These are phyloP conservation scores for Scelioninae gen. 1 DNA, from an alignment of 2,888 invertebrate genomes.

Conservation along the genomic window DNA sequence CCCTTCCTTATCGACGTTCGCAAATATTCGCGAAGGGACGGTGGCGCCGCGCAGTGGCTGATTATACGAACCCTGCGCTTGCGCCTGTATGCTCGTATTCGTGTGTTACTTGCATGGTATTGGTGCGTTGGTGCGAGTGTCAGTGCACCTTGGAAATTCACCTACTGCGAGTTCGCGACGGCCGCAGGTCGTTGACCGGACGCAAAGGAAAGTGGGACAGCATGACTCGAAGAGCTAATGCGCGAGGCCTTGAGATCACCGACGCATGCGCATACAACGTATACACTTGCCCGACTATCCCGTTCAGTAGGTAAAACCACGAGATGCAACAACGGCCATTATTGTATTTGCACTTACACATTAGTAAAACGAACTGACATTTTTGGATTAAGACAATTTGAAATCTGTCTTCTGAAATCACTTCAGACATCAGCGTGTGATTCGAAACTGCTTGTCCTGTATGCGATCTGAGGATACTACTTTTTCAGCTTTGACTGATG, in stretches of 20 bases:
- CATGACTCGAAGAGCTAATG: constrained; percentile 81
- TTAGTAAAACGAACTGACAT: background rate
- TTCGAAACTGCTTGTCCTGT: too few relatives aligned
- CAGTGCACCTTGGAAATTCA: constrained; percentile 82
- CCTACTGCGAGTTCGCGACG: constrained; percentile 76
- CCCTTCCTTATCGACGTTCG: constrained; percentile 62
- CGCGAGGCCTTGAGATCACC: constrained; percentile 83
- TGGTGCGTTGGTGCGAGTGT: constrained; percentile 69
- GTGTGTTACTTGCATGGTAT: constrained; percentile 26
- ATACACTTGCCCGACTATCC: constrained; percentile 70
- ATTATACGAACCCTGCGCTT: constrained; percentile 43
- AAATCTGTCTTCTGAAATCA: too few relatives aligned
- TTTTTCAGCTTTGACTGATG: background rate
- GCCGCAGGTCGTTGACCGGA: constrained; percentile 83
- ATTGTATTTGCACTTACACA: constrained; percentile 54
- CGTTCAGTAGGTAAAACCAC: constrained; percentile 68
- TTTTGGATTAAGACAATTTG: background rate
- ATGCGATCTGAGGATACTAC: too few relatives aligned
- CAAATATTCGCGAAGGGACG: constrained; percentile 77
- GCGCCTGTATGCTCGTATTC: constrained; percentile 38
- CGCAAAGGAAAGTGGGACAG: constrained; percentile 83
- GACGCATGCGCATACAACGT: constrained; percentile 78
- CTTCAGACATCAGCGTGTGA: too few relatives aligned
- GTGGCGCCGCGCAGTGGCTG: constrained; percentile 80
- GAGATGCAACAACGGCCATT: constrained; percentile 61